Conservation (phyloP, 2,113 vertebrate species). For the Limnothrissa miodon region DNA sequence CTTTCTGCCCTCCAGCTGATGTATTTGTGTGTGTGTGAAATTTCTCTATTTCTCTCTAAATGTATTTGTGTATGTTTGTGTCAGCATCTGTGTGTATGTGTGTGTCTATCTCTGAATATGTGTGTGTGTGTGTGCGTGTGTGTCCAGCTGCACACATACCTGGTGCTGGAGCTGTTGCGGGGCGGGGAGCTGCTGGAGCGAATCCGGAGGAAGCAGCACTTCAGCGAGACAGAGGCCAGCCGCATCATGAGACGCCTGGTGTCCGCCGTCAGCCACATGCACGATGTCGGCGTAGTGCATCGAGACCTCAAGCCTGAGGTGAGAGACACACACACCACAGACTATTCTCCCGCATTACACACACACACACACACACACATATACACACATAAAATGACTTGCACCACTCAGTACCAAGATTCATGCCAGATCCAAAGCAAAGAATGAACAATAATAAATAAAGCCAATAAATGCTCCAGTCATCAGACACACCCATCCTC, state of each 20-base stretch:
- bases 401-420: neutral
- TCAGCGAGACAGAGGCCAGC: conserved; percentile 96
- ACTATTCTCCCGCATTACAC: neutral
- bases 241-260: conserved; percentile 93
- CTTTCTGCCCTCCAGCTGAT: neutral
- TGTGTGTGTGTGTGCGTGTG: conserved; percentile 24
- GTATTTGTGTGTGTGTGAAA: neutral
- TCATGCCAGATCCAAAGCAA: neutral
- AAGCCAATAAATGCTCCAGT: too few species aligned
- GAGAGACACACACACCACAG: neutral
- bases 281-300: conserved; percentile 95
- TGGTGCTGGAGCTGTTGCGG: conserved; percentile 91
- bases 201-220: conserved; percentile 90
- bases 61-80: conserved; percentile 1
- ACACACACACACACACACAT: neutral
- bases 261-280: conserved; percentile 97
- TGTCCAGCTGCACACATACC: conserved; percentile 88
- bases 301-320: conserved; percentile 97
- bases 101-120: conserved; percentile 31
- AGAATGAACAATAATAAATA: neutral
- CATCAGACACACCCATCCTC: too few species aligned
- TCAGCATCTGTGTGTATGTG: conserved; percentile 23
- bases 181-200: conserved; percentile 95
- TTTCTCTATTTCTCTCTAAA: too few species aligned
- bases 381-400: neutral